A percentile compares a stretch with the other conserved stretches of the same genome.
phyloP scores from a whole-genome alignment of 2,797 vertebrate genomes.

The Macropus fuliginosus region DNA sequence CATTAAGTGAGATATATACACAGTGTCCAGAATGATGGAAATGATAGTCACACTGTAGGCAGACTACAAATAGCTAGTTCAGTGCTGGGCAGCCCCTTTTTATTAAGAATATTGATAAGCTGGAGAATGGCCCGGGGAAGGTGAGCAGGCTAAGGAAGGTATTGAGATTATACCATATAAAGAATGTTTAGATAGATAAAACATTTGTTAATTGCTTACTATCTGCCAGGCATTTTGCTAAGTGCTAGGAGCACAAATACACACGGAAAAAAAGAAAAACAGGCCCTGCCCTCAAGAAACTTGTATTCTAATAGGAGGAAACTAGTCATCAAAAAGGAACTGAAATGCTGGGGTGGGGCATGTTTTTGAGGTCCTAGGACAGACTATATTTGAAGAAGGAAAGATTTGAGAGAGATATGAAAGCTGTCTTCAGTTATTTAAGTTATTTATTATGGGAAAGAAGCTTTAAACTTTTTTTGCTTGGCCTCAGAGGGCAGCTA shows the following conservation, averaged over 20 bases:
- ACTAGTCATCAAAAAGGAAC: not conserved
- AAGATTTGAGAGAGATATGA: not conserved
- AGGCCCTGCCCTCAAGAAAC: not conserved
- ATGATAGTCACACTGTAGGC: no score
- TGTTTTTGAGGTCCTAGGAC: not conserved
- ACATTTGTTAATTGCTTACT: not conserved
- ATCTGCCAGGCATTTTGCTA: not conserved
- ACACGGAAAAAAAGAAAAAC: not conserved
- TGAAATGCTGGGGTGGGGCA: not conserved
- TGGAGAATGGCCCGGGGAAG: not conserved
- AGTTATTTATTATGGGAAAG: not conserved
- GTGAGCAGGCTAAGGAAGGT: not conserved
- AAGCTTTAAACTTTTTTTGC: not conserved
- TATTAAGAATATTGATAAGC: not conserved
- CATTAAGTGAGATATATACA: no score
- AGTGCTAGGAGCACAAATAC: not conserved
- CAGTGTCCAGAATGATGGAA: no score
- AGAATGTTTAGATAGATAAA: not conserved
- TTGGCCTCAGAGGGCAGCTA: not conserved
- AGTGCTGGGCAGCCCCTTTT: no score
- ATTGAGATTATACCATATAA: not conserved
- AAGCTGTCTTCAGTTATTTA: not conserved
- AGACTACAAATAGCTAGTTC: no score
- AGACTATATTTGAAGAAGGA: not conserved
- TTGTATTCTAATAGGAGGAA: not conserved